A percentile compares a stretch with the other conserved stretches of the same genome.
Conservation (phyloP, 1,140 invertebrate species). For the Panagrolaimus sp. region DNA sequence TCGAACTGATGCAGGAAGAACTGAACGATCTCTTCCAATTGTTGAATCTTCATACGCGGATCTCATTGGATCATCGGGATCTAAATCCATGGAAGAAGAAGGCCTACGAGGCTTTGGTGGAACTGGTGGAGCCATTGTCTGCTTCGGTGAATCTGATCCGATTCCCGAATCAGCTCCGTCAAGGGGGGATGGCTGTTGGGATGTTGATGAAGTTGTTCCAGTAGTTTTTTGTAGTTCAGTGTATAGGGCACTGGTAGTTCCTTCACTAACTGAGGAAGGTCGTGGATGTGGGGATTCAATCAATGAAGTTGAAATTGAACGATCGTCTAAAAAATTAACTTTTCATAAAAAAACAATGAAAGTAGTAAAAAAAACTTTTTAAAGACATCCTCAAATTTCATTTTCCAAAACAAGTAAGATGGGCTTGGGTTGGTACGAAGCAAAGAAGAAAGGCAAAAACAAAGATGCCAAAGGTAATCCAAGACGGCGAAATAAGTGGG, state of each 20-base stretch:
- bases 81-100: constrained; percentile 22
- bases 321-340: constrained; percentile 34
- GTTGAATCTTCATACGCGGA: constrained; percentile 31
- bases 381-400: background rate
- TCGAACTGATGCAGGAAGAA: constrained; percentile 48
- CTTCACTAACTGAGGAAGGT: constrained; percentile 7
- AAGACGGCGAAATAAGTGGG: no score
- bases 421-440: background rate
- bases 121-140: constrained; percentile 38
- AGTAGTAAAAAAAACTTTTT: background rate
- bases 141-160: constrained; percentile 45
- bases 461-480: no score
- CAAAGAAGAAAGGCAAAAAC: background rate
- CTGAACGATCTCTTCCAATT: constrained; percentile 36
- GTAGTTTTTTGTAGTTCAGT: constrained; percentile 21
- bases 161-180: constrained; percentile 50
- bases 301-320: constrained; percentile 35
- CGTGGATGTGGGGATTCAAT: background rate
- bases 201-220: constrained; percentile 7
- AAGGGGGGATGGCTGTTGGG: constrained; percentile 16
- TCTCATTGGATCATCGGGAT: constrained; percentile 31
- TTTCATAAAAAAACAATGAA: constrained; percentile 5
- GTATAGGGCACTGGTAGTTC: constrained; percentile 4
- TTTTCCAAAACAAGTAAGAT: background rate
- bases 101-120: constrained; percentile 43